These are phyloP conservation scores for Capricornis sumatraensis DNA, from an alignment of 2,113 vertebrate species.

Conservation along the genomic window DNA sequence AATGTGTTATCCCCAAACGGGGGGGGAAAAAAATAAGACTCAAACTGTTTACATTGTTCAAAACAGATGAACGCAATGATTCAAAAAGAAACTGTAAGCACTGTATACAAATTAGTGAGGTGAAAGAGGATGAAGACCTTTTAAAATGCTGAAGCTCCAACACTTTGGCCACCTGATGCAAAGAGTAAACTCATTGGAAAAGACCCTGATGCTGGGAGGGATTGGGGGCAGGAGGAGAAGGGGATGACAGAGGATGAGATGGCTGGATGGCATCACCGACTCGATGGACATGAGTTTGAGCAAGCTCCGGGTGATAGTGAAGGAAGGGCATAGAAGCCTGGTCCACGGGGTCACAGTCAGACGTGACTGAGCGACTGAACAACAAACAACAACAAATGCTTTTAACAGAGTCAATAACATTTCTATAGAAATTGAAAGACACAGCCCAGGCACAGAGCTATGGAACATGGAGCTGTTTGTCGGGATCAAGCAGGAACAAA, in stretches of 20 bases:
- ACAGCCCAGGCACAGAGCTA: neutral
- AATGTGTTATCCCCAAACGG: neutral
- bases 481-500: neutral
- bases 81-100: slow-evolving; percentile 31
- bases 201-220: neutral
- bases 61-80: neutral
- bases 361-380: accelerated
- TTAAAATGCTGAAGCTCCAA: neutral
- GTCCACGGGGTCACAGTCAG: neutral
- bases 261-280: neutral
- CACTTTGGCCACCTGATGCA: neutral
- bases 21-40: slow-evolving; percentile 17
- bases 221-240: neutral
- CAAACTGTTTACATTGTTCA: neutral
- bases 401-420: neutral
- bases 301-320: accelerated
- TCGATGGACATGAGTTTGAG: neutral
- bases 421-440: neutral
- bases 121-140: neutral
- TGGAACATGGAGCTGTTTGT: neutral
- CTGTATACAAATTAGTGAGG: neutral
- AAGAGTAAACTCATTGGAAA: neutral
- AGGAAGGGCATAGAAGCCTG: neutral
- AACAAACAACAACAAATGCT: neutral
- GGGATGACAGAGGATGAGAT: neutral